Evolutionary conservation across 2,113 vertebrate genomes (phyloP), one percentile per base, ranked within the genome.

Genomic region (Oostethus manadensis): DNA sequence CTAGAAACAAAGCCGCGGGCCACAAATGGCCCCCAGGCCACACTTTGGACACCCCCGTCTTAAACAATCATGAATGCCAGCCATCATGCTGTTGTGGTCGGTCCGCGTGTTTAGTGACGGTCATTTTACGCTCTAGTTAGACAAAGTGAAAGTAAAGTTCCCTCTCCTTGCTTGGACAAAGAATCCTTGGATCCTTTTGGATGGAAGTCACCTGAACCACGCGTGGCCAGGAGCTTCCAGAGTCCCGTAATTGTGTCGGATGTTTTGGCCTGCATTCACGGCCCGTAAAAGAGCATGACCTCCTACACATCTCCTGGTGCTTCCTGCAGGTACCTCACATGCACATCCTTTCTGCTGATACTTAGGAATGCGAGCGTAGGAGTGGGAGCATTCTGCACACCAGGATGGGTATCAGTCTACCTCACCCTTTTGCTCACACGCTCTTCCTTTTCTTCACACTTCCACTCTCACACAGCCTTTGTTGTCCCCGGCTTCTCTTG

Each of bases 291-390:
- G 44, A 56, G 23, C 45, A 23, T 65, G 51, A 17, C 60, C 63
- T 70, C 80, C 73, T 13, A 59, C 58, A 58, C 66, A 3, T 56
- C 44, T 38, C 44, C 58, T 45, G 51, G 49, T 29, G 13, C 40
- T 55, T 53, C 35, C 6, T 22, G 58, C 71, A 77, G 76, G 64
- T 75, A 60, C 16, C 14, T 6, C 7, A n/a, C 49, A 61, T 54
- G 29, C 38, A 0, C 56, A 60, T 66, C 70, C 55, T 10, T 73
- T 67, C 56, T 1, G 49, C 33, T 51, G 71, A 78, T 77, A 43
- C 59, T 38, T 50, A 81, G 74, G 83, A 87, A 87, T 87, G 68
- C 67, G 72, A 58, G 74, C 8, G 85, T 85, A 66, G 85, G 85
- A 78, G 83, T 79, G 43, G 14, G 26, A 57, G 68, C 47, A 54